These are phyloP conservation scores for Cephus pulcher DNA, from an alignment of 2,888 invertebrate species.

Conservation along the genomic window DNA sequence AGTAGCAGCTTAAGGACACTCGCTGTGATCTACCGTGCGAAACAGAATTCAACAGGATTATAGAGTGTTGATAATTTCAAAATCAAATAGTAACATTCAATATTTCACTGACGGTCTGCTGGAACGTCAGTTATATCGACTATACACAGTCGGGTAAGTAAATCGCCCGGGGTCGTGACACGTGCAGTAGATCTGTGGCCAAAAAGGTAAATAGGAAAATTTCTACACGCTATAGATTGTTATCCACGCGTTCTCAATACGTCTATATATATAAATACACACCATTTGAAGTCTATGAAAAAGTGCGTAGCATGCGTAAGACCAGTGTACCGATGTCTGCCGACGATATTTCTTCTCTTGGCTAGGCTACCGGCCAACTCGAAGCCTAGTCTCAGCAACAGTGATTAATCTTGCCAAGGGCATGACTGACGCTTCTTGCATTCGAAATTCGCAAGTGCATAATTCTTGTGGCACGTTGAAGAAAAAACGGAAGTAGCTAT, in stretches of 20 bases:
- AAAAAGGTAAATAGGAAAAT: background rate
- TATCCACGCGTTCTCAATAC: background rate
- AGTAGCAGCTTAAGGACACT: background rate
- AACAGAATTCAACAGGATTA: background rate
- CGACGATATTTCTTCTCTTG: background rate
- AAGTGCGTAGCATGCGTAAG: background rate
- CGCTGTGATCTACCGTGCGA: background rate
- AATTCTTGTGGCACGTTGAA: slow-evolving; percentile 31
- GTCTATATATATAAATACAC: background rate
- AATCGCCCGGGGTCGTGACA: background rate
- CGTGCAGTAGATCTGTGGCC: background rate
- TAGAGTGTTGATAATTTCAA: background rate
- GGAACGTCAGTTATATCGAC: background rate
- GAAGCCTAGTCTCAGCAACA: slow-evolving; percentile 29
- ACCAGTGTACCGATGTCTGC: background rate
- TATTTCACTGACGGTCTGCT: background rate
- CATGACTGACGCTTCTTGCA: slow-evolving; percentile 53
- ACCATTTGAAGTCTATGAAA: background rate
- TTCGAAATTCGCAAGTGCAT: slow-evolving; percentile 57
- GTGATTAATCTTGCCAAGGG: slow-evolving; percentile 63
- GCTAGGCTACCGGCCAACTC: slow-evolving; percentile 26
- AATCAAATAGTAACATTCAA: background rate
- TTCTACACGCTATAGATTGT: background rate
- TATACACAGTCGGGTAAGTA: background rate
- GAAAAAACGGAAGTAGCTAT: slow-evolving; percentile 1